Percentiles rank a stretch among this genome's conserved stretches.
These are phyloP conservation scores for Heteropelma amictum DNA, from an alignment of 2,888 invertebrate species.

Conservation along the genomic window DNA sequence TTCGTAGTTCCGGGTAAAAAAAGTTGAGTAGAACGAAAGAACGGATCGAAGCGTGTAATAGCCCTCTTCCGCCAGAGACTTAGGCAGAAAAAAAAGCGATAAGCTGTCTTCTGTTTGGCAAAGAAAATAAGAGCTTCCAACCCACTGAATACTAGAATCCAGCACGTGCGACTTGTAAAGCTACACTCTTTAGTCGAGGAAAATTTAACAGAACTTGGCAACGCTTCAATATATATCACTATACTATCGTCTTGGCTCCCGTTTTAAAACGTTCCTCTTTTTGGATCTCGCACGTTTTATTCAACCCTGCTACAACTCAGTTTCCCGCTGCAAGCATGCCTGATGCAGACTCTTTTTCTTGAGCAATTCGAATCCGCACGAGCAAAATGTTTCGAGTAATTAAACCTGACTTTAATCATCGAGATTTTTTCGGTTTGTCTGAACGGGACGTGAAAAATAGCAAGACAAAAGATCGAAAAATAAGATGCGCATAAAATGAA, in stretches of 20 bases:
- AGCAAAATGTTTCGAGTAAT: no score
- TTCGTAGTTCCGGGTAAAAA: background rate
- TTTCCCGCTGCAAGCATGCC: no score
- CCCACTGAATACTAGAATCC: background rate
- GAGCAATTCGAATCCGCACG: no score
- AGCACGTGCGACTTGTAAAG: background rate
- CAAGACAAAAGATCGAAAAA: background rate
- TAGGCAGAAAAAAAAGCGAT: constrained; percentile 11
- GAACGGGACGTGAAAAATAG: background rate
- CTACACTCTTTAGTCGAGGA: constrained; percentile 30
- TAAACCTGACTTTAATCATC: no score
- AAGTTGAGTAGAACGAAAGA: constrained; percentile 5
- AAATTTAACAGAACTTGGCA: constrained; percentile 44
- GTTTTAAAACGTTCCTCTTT: constrained; percentile 24
- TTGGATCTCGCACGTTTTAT: constrained; percentile 27
- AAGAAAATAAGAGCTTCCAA: constrained; percentile 4
- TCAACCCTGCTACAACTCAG: background rate
- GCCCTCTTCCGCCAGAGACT: no score
- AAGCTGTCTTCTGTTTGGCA: constrained; percentile 11
- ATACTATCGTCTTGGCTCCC: background rate
- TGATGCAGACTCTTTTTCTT: no score
- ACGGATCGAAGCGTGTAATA: constrained; percentile 39
- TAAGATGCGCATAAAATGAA: background rate
- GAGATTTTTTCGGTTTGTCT: no score
- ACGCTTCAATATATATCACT: constrained; percentile 26